Evolutionary conservation across 2,888 invertebrate genomes (phyloP).

Genomic region (Ditula angustiorana): DNA sequence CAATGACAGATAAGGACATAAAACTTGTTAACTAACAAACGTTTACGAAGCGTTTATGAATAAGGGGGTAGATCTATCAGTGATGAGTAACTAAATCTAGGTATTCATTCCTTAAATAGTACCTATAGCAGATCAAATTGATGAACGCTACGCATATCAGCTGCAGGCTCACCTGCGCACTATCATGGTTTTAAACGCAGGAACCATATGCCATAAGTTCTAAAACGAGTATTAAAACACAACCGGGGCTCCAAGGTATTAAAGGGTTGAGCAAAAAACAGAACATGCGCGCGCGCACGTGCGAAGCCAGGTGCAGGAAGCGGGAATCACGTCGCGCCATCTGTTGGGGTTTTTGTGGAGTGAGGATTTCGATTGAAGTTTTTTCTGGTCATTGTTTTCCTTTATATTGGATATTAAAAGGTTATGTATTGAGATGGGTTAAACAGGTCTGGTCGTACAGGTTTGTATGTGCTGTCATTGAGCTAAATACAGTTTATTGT

Average conservation of each 20-base stretch:
- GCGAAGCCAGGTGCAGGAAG: constrained; percentile 40
- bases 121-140: not conserved
- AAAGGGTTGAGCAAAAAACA: constrained; percentile 27
- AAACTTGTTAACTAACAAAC: too few relatives aligned
- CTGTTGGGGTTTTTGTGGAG: constrained; percentile 28
- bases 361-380: not conserved
- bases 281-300: constrained; percentile 28
- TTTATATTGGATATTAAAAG: not conserved
- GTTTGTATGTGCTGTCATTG: too few relatives aligned
- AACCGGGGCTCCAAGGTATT: constrained; percentile 21
- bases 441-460: not conserved
- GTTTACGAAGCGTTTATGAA: too few relatives aligned
- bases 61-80: too few relatives aligned
- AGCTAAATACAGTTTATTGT: too few relatives aligned
- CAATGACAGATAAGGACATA: too few relatives aligned
- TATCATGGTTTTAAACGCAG: constrained; percentile 36
- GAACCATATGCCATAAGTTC: constrained; percentile 43
- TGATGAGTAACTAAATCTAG: too few relatives aligned
- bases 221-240: constrained; percentile 39
- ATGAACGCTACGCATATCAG: not conserved
- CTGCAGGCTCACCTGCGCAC: constrained; percentile 35
- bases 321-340: constrained; percentile 38
- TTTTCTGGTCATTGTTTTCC: constrained; percentile 22
- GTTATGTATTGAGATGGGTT: too few relatives aligned
- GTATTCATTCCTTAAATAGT: too few relatives aligned